Evolutionary conservation across 2,888 invertebrate genomes (phyloP).

Genomic region (Ectobius pallidus): DNA sequence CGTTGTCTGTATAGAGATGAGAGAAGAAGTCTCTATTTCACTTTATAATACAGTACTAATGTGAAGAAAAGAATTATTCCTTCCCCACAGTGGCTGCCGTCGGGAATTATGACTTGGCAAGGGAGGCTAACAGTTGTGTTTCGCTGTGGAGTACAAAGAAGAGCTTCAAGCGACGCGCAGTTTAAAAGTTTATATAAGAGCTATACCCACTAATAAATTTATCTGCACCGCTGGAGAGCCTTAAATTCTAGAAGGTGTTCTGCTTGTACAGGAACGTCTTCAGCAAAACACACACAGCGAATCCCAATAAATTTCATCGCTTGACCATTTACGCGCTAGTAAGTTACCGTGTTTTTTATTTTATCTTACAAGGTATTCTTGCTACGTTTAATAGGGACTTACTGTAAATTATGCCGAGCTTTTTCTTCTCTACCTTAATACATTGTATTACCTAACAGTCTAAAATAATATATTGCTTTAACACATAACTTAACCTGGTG

Average conservation of each 20-base stretch:
- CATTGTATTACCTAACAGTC: too few species aligned
- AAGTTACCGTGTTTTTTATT: background rate
- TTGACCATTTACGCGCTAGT: background rate
- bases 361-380: background rate
- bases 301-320: background rate
- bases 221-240: background rate
- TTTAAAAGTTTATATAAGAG: background rate
- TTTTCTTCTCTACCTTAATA: too few species aligned
- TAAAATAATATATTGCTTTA: too few species aligned
- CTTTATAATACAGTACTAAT: too few species aligned
- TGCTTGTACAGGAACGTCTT: background rate
- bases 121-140: background rate
- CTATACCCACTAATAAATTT: background rate
- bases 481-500: too few species aligned
- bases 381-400: background rate
- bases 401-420: too few species aligned
- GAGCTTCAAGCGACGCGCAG: background rate
- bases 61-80: too few species aligned
- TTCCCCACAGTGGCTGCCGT: background rate
- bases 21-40: too few species aligned
- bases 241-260: background rate
- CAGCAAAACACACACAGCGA: background rate
- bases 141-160: background rate
- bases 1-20: too few species aligned
- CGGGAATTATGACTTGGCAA: background rate